Percentiles rank a stretch among this genome's conserved stretches.
These are phyloP conservation scores for Desmodus rotundus DNA, from an alignment of 2,113 vertebrate genomes.

Conservation along the genomic window DNA sequence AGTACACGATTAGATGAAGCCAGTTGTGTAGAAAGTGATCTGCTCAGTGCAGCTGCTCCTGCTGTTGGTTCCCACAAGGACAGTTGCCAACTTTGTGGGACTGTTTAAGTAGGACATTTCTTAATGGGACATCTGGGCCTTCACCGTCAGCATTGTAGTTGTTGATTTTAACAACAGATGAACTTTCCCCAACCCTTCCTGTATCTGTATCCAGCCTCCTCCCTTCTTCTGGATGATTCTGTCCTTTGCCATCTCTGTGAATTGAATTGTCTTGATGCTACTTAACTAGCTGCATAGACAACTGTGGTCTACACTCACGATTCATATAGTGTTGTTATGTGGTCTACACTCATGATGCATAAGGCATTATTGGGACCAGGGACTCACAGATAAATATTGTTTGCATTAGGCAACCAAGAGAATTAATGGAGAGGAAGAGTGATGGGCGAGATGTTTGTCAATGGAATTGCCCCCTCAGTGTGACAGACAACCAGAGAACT, in stretches of 20 bases:
- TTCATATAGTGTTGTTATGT: background rate
- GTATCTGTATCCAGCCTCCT: background rate
- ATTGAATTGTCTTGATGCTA: background rate
- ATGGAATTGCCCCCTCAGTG: background rate
- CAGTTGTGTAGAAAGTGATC: slow-evolving; percentile 2
- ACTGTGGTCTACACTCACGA: background rate
- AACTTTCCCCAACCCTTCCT: background rate
- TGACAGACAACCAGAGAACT: background rate
- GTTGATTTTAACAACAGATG: slow-evolving; percentile 43
- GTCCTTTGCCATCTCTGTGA: background rate
- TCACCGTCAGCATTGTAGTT: background rate
- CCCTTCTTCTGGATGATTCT: background rate
- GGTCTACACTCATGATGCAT: background rate
- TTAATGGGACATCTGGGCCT: slow-evolving; percentile 52
- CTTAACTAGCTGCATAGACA: background rate
- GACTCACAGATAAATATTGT: background rate
- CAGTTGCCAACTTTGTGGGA: slow-evolving; percentile 33
- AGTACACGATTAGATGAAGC: background rate
- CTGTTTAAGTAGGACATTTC: slow-evolving; percentile 52
- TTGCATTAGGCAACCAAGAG: background rate
- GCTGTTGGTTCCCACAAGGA: slow-evolving; percentile 52
- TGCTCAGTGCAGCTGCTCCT: background rate
- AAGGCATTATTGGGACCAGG: background rate
- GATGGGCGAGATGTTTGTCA: background rate
- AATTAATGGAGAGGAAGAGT: background rate